Conservation (phyloP, 2,888 invertebrate genomes). For the Cantharis rustica region DNA sequence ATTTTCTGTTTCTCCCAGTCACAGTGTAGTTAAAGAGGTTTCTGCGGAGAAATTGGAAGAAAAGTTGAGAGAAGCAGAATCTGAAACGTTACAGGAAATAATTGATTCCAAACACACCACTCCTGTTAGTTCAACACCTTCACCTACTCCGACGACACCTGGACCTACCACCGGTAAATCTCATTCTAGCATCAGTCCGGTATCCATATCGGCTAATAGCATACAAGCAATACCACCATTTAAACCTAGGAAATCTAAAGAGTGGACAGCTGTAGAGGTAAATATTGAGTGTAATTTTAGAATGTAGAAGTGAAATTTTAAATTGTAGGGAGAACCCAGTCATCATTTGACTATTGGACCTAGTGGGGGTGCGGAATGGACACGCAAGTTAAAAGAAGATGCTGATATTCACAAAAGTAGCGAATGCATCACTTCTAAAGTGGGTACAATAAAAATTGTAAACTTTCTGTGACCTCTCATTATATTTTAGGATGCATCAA, state of each 20-base stretch:
- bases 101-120: slow-evolving; percentile 22
- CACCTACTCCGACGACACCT: slow-evolving; percentile 60
- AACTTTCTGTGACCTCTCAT: background rate
- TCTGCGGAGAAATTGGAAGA: slow-evolving; percentile 36
- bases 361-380: slow-evolving; percentile 70
- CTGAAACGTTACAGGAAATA: slow-evolving; percentile 28
- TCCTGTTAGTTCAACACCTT: slow-evolving; percentile 35
- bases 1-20: slow-evolving; percentile 56
- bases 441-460: slow-evolving; percentile 26
- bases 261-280: slow-evolving; percentile 55
- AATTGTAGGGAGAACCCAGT: slow-evolving; percentile 35
- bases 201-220: slow-evolving; percentile 51
- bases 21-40: slow-evolving; percentile 41
- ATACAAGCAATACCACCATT: slow-evolving; percentile 62
- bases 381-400: slow-evolving; percentile 63
- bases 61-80: slow-evolving; percentile 40
- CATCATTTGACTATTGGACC: slow-evolving; percentile 67
- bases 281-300: background rate
- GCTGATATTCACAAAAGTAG: slow-evolving; percentile 73
- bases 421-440: slow-evolving; percentile 77
- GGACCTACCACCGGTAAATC: slow-evolving; percentile 31
- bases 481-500: slow-evolving; percentile 57
- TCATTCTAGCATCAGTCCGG: slow-evolving; percentile 44
- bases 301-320: background rate
- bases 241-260: slow-evolving; percentile 62